Conservation (phyloP, 1,140 invertebrate species). For the Aphis craccivora region DNA sequence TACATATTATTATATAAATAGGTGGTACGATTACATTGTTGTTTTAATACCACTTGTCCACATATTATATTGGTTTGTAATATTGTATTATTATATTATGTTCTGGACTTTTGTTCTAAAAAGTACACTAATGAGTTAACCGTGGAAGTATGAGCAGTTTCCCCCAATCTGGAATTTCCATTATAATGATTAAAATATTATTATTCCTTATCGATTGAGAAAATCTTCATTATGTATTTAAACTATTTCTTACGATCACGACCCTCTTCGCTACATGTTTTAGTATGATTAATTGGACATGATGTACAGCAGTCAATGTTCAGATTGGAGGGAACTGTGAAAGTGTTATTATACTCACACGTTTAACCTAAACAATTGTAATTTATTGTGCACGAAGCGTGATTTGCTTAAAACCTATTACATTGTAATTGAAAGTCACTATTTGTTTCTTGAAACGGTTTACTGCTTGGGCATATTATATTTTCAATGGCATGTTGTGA, state of each 20-base stretch:
- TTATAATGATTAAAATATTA: background rate
- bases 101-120: slow-evolving; percentile 1
- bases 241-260: background rate
- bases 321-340: slow-evolving; percentile 58
- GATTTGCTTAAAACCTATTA: slow-evolving; percentile 57
- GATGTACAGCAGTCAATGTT: slow-evolving; percentile 24
- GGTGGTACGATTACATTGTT: background rate
- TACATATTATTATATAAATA: slow-evolving; percentile 41
- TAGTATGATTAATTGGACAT: slow-evolving; percentile 33
- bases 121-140: slow-evolving; percentile 32
- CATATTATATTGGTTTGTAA: slow-evolving; percentile 1
- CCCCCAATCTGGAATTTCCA: slow-evolving; percentile 57
- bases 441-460: slow-evolving; percentile 53
- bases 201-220: background rate
- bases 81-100: background rate
- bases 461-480: slow-evolving; percentile 50
- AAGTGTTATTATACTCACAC: slow-evolving; percentile 57
- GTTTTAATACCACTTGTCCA: background rate
- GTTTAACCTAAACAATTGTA: slow-evolving; percentile 57
- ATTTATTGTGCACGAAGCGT: slow-evolving; percentile 54
- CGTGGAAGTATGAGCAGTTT: slow-evolving; percentile 57
- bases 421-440: slow-evolving; percentile 56
- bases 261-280: background rate
- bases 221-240: background rate
- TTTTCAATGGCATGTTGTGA: slow-evolving; percentile 60